Evolutionary conservation across 2,888 invertebrate genomes (phyloP).

Genomic region (Uropetala carovei): DNA sequence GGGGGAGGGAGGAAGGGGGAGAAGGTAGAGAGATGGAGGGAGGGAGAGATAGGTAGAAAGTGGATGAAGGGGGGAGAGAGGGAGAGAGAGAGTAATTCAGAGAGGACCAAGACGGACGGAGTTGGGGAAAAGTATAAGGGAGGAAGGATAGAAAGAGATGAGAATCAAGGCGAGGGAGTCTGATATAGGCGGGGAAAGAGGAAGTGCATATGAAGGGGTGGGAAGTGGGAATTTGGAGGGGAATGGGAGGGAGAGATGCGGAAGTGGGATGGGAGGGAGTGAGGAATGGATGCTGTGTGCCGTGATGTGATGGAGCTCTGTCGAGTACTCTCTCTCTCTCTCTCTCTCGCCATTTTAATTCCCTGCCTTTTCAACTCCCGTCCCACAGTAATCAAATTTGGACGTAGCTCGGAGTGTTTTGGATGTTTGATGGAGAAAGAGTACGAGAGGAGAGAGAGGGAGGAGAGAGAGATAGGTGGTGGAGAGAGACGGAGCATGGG

Average conservation of each 20-base stretch:
- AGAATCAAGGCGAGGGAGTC: neutral
- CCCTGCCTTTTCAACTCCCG: constrained; percentile 34
- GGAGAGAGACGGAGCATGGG: neutral
- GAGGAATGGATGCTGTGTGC: neutral
- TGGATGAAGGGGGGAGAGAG: neutral
- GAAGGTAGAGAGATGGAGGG: neutral
- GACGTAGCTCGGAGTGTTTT: constrained; percentile 29
- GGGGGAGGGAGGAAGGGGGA: neutral
- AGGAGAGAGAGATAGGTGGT: neutral
- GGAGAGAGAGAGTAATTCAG: neutral
- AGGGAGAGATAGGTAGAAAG: neutral
- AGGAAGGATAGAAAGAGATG: too few species aligned
- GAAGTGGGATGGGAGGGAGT: too few species aligned
- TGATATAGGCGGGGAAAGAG: neutral
- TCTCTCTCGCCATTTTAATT: constrained; percentile 21
- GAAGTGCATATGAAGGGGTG: neutral
- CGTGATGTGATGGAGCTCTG: constrained; percentile 21
- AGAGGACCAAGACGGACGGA: neutral
- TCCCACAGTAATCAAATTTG: constrained; percentile 35
- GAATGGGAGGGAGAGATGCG: neutral
- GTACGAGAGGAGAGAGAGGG: neutral
- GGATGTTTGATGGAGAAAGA: constrained; percentile 23
- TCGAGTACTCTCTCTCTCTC: constrained; percentile 11
- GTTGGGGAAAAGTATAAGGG: neutral
- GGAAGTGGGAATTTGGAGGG: neutral